Conservation (phyloP, 2,888 invertebrate species). For the Teinopalpus imperialis region DNA sequence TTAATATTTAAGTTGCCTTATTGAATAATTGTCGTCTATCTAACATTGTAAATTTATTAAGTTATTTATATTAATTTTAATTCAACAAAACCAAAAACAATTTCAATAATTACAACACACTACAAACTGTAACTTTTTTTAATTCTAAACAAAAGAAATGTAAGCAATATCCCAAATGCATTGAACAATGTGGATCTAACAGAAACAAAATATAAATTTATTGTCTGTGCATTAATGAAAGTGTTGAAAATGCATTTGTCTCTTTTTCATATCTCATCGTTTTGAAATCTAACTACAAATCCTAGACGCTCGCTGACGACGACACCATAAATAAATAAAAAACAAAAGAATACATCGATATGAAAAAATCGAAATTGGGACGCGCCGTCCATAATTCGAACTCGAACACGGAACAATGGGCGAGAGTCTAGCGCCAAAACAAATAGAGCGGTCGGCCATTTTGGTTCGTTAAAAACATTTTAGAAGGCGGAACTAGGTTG, state of each 20-base stretch:
- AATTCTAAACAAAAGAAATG: no score
- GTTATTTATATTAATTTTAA: no score
- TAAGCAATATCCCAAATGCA: slow-evolving; percentile 10
- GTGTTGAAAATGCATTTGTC: slow-evolving; percentile 11
- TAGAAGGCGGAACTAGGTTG: slow-evolving; percentile 80
- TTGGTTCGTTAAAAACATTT: slow-evolving; percentile 77
- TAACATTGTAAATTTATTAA: no score
- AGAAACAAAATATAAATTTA: slow-evolving; percentile 4
- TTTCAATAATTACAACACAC: no score
- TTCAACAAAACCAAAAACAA: no score
- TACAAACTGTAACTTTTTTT: no score
- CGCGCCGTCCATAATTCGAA: slow-evolving; percentile 43
- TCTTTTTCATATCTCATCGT: no score
- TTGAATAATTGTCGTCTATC: no score
- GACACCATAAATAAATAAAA: slow-evolving; percentile 26
- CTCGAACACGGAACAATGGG: slow-evolving; percentile 42
- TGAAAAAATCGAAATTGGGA: slow-evolving; percentile 40
- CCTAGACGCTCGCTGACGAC: slow-evolving; percentile 8
- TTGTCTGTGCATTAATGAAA: slow-evolving; percentile 12
- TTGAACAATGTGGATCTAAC: slow-evolving; percentile 2
- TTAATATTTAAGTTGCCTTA: no score
- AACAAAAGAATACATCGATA: slow-evolving; percentile 35
- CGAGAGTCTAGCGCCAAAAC: slow-evolving; percentile 58
- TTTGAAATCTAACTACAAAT: slow-evolving; percentile 3
- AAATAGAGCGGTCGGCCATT: slow-evolving; percentile 75